These are phyloP conservation scores for Stegodyphus dumicola DNA, from an alignment of 1,140 invertebrate genomes.

Conservation along the genomic window DNA sequence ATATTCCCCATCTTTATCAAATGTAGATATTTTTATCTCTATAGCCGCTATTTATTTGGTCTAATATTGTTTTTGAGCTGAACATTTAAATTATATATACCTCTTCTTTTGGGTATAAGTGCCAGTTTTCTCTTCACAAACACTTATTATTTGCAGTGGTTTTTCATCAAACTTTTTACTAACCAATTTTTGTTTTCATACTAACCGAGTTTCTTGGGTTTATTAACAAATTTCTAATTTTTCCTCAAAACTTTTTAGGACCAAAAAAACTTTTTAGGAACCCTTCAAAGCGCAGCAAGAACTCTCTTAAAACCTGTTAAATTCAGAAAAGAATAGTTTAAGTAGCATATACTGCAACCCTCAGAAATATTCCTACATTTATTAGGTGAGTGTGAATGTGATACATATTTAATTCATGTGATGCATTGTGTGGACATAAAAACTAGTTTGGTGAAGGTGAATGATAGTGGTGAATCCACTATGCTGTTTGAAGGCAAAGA, in stretches of 20 bases:
- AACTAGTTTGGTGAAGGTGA: neutral
- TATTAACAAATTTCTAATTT: slow-evolving; percentile 28
- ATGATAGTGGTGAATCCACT: neutral
- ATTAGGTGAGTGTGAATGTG: slow-evolving; percentile 59
- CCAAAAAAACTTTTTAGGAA: slow-evolving; percentile 60
- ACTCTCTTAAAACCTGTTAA: slow-evolving; percentile 55
- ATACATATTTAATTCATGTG: slow-evolving; percentile 31
- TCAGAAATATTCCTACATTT: slow-evolving; percentile 38
- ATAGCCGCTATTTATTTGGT: too few species aligned
- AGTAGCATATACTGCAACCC: slow-evolving; percentile 24
- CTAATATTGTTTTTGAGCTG: too few species aligned
- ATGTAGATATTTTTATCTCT: too few species aligned
- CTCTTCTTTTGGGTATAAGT: too few species aligned
- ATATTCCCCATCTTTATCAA: too few species aligned
- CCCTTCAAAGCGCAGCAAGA: slow-evolving; percentile 52
- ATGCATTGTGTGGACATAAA: slow-evolving; percentile 35
- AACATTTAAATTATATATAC: too few species aligned
- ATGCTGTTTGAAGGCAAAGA: neutral
- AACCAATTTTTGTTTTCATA: slow-evolving; percentile 14
- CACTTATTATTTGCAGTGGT: too few species aligned
- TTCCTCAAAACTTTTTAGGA: slow-evolving; percentile 56
- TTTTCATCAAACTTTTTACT: neutral
- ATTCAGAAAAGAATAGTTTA: slow-evolving; percentile 55
- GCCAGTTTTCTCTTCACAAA: too few species aligned
- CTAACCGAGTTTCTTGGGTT: slow-evolving; percentile 13